Evolutionary conservation across 2,113 vertebrate genomes (phyloP), one percentile per base, ranked within the genome.

Genomic region (Fulica atra): DNA sequence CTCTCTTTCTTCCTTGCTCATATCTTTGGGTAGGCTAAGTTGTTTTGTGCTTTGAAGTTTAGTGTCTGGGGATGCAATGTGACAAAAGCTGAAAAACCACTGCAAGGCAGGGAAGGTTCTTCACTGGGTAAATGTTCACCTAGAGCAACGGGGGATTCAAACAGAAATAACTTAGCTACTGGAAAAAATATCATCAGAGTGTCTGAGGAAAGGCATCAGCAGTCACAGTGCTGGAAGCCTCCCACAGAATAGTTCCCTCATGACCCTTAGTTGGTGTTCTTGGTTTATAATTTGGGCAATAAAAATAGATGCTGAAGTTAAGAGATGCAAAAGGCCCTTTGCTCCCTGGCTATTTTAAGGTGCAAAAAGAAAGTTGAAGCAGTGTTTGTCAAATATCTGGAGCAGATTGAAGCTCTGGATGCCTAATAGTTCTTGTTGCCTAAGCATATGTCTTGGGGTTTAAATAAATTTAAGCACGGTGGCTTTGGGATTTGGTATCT

Each of bases 171-270:
- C 12, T n/a, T 16, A 15, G 28, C 12, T 21, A 15, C 13, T 53
- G n/a, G 44, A 48, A 48, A 35, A 77, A 64, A 64, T 23, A 33
- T 8, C 19, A 8, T 28, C 38, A n/a, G 16, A 10, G 38, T 19
- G 16, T 3, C 46, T 42, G 51, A 40, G 26, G 19, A 23, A 48
- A 66, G 14, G 48, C 11, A 9, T 24, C 7, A 54, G 38, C 25
- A 33, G 35, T 20, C 11, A 5, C 10, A 50, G 17, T 84, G 33
- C 23, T 29, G 16, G 33, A 64, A 57, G 13, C 9, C 29, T 33
- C 6, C 46, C 38, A 7, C 24, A 5, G 31, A 61, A n/a, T 6
- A 12, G 11, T 40, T 38, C 42, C 26, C 4, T 0, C 9, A 3
- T 5, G n/a, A 40, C 40, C 19, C 13, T 44, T 26, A 18, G 35